Conservation (phyloP, 2,888 invertebrate species). For the Orthosia gothica region DNA sequence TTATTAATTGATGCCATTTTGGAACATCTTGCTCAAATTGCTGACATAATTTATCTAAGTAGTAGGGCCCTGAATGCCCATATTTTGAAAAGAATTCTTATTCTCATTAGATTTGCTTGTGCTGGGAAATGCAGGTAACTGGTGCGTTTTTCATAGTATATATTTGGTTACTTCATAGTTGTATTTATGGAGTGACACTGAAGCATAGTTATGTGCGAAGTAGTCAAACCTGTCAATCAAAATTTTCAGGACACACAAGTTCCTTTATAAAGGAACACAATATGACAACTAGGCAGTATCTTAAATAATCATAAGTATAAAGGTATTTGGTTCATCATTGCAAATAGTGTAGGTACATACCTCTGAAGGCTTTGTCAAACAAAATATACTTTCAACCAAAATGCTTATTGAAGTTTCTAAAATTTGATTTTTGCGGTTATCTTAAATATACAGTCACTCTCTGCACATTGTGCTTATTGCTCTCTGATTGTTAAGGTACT, state of each 20-base stretch:
- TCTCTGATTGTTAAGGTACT: conserved; percentile 8
- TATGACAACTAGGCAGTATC: conserved; percentile 7
- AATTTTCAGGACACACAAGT: conserved; percentile 56
- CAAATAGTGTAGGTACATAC: conserved; percentile 52
- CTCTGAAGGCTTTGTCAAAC: conserved; percentile 30
- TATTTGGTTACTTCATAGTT: conserved; percentile 14
- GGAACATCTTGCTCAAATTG: not conserved
- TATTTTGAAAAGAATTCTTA: conserved; percentile 21
- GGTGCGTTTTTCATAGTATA: conserved; percentile 1
- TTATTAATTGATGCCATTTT: conserved; percentile 17
- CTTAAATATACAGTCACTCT: not conserved
- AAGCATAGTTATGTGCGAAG: conserved; percentile 27
- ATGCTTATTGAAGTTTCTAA: conserved; percentile 5
- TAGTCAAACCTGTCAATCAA: conserved; percentile 63
- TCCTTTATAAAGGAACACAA: conserved; percentile 41
- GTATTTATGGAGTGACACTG: conserved; percentile 8
- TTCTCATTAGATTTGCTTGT: conserved; percentile 7
- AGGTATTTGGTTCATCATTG: conserved; percentile 20
- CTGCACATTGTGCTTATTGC: conserved; percentile 1
- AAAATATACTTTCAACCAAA: conserved; percentile 29
- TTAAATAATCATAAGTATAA: conserved; percentile 3
- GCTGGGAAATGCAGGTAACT: not conserved
- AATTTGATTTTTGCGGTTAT: not conserved
- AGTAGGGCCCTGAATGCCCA: not conserved
- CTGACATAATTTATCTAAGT: conserved; percentile 2